These are phyloP conservation scores for Endomychus coccineus DNA, from an alignment of 2,888 invertebrate species.

Conservation along the genomic window DNA sequence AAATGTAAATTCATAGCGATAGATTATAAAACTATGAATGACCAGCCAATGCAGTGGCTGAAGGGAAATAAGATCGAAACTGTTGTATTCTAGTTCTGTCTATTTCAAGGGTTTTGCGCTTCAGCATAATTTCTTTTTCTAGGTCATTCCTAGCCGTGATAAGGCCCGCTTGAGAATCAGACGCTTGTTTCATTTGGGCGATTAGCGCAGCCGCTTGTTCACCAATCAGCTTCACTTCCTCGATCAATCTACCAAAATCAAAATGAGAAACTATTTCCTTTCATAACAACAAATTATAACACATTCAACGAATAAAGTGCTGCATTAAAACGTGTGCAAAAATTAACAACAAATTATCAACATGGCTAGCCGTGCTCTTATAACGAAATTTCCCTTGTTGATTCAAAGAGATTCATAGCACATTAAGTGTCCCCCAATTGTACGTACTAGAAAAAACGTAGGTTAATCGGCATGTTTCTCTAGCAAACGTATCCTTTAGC, in stretches of 20 bases:
- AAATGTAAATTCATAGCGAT: conserved; percentile 18
- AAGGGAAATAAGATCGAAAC: conserved; percentile 63
- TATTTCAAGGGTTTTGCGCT: conserved; percentile 62
- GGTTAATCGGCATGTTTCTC: no score
- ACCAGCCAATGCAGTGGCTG: conserved; percentile 59
- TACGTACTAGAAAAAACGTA: no score
- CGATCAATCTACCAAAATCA: conserved; percentile 54
- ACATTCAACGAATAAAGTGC: no score
- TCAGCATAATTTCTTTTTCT: conserved; percentile 62
- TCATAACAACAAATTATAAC: no score
- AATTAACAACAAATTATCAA: no score
- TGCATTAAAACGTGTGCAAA: no score
- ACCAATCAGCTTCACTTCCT: conserved; percentile 65
- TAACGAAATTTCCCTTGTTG: no score
- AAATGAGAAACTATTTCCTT: no score
- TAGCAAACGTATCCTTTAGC: no score
- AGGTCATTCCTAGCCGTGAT: conserved; percentile 52
- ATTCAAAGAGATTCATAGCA: no score
- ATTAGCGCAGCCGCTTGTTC: conserved; percentile 61
- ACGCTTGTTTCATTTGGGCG: conserved; percentile 59
- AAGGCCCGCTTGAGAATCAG: conserved; percentile 50
- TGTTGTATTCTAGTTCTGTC: conserved; percentile 59
- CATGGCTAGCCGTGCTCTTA: no score
- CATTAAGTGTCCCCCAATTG: no score
- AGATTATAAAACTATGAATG: conserved; percentile 31